A percentile compares a stretch with the other conserved stretches of the same genome.
phyloP scores from a whole-genome alignment of 2,888 invertebrate genomes.

The Tuberolachnus salignus region DNA sequence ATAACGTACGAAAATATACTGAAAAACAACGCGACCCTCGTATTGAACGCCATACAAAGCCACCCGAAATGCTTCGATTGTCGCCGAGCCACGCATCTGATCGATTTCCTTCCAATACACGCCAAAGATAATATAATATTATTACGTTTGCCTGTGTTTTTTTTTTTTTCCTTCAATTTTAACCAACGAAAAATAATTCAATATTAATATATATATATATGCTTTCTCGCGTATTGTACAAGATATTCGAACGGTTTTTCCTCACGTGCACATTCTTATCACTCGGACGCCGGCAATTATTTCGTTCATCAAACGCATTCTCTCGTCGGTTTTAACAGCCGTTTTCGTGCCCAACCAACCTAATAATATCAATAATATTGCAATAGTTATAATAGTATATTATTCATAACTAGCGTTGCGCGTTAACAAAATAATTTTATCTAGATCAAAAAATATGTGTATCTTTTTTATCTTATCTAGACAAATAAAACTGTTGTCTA shows the following conservation, averaged over 20 bases:
- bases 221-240: not conserved
- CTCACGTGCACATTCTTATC: constrained; percentile 88
- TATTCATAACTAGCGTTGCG: too few species aligned
- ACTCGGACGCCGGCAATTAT: constrained; percentile 91
- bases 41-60: not conserved
- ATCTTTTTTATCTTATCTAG: too few species aligned
- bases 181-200: too few species aligned
- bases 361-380: not conserved
- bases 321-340: not conserved
- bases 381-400: too few species aligned
- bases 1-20: not conserved
- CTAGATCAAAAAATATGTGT: too few species aligned
- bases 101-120: not conserved
- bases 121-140: not conserved
- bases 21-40: not conserved
- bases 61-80: not conserved
- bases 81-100: not conserved
- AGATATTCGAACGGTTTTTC: constrained; percentile 71
- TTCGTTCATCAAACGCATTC: constrained; percentile 84
- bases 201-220: not conserved
- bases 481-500: too few species aligned
- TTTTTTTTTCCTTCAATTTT: too few species aligned
- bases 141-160: too few species aligned
- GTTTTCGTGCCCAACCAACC: not conserved
- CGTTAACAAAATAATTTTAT: too few species aligned